Conservation (phyloP, 2,797 vertebrate genomes). For the Capromys pilorides region DNA sequence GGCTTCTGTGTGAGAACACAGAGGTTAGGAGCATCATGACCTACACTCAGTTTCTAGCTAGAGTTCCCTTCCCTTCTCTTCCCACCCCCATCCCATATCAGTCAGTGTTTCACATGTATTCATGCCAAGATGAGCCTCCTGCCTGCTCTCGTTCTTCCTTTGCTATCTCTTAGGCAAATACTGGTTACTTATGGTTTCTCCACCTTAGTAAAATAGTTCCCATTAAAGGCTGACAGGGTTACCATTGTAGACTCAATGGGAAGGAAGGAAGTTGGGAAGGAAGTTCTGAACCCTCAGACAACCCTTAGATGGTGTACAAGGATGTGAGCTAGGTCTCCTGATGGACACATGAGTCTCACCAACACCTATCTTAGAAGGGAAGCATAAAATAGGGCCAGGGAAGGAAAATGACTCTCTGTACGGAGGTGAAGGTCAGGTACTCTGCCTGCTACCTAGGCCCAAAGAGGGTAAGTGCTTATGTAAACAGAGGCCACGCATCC, state of each 20-base stretch:
- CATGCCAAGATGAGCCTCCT: accelerated
- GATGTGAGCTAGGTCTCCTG: background rate
- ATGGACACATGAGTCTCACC: background rate
- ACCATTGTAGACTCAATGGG: background rate
- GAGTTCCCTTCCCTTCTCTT: background rate
- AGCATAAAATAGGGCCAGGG: background rate
- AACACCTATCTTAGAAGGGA: background rate
- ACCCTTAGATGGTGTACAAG: background rate
- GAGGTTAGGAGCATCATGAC: background rate
- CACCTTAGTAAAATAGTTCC: background rate
- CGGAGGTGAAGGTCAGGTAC: accelerated
- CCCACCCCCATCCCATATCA: background rate
- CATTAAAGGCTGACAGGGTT: background rate
- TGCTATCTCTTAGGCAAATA: background rate
- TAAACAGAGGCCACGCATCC: background rate
- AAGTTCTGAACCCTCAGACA: background rate
- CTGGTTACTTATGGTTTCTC: background rate
- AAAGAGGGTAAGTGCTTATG: background rate
- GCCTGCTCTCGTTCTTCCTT: background rate
- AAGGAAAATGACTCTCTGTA: background rate
- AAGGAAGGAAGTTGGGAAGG: too few relatives aligned
- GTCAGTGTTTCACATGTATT: background rate
- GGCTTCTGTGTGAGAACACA: background rate
- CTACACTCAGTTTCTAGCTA: too few relatives aligned
- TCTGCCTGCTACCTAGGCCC: background rate